Percentiles rank a stretch among this genome's conserved stretches.
phyloP scores from a whole-genome alignment of 2,113 vertebrate genomes.

The Sorex araneus region DNA sequence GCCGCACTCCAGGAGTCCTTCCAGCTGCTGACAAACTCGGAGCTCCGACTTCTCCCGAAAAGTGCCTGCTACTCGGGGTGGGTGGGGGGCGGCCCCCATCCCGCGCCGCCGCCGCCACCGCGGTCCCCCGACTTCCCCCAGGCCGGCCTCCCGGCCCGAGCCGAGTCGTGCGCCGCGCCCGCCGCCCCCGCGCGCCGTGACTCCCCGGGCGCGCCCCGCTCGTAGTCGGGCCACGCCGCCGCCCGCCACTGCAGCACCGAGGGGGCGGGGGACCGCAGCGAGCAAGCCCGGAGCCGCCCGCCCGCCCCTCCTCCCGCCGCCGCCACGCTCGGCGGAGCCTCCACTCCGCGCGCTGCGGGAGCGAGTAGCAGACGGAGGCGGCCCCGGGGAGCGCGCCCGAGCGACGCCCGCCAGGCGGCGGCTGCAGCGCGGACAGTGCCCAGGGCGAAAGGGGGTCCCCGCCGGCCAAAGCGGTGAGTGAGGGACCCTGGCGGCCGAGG shows the following conservation, averaged over 20 bases:
- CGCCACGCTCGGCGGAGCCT: constrained; percentile 68
- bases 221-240: constrained; percentile 69
- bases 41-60: constrained; percentile 8
- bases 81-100: not conserved
- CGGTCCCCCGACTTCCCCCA: not conserved
- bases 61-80: not conserved
- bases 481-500: not conserved
- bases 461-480: constrained; percentile 67
- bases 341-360: constrained; percentile 66
- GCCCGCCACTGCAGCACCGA: constrained; percentile 81
- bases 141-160: not conserved
- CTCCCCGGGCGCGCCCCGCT: constrained; percentile 63
- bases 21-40: not conserved
- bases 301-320: constrained; percentile 75
- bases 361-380: constrained; percentile 70
- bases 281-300: constrained; percentile 75
- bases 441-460: not conserved
- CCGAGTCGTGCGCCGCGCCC: not conserved
- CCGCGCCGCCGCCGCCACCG: not conserved
- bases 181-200: constrained; percentile 53
- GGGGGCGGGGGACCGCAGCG: constrained; percentile 43
- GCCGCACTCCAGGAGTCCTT: not conserved
- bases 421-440: constrained; percentile 36
- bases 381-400: constrained; percentile 49
- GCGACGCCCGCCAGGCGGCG: not conserved